Evolutionary conservation across 2,888 invertebrate genomes (phyloP), one percentile per base, ranked within the genome.

Genomic region (Drosophila rellima): DNA sequence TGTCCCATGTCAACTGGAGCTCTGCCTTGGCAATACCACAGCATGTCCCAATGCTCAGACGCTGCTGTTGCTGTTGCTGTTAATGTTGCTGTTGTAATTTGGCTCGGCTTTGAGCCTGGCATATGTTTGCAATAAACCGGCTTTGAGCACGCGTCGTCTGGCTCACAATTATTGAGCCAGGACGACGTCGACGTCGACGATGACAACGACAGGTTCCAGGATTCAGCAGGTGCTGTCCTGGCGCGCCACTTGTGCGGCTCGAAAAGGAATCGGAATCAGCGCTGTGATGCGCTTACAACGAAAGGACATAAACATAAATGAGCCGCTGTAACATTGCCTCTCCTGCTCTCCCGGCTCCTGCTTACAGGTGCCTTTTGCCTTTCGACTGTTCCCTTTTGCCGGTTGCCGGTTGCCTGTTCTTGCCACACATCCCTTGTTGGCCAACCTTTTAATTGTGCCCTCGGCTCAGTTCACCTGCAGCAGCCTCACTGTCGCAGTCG

Each of bases 221-320:
- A 83, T 80, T 88, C 88, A 85, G 85, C 88, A 85, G 85, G 84
- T 85, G 88, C 88, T 51, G 18, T 15, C 23, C 42, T 82, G 72
- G 40, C 57, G 75, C 66, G 66, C 78, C 66, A 72, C 79, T 75
- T 78, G 79, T 79, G 74, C 76, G 74, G 78, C 76, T 69, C 63
- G 71, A 71, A 70, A 76, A 74, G 79, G 87, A 84, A 84, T 84
- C 85, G 79, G 86, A 78, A 88, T 84, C 86, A 87, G 84, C 83
- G 83, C 82, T 67, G 78, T 40, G 17, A 47, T 57, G 57, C 31
- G 61, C 79, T 79, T 79, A 81, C 88, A 85, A 81, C 86, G 81
- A 86, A 86, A 86, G 86, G 86, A 87, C 88, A 87, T 87, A 84
- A 86, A 87, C 86, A 88, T 88, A 87, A 88, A 87, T 86, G 88